Base-by-base conservation (phyloP, 1,140 invertebrate genomes). In the Laodelphax striatellus region DNA sequence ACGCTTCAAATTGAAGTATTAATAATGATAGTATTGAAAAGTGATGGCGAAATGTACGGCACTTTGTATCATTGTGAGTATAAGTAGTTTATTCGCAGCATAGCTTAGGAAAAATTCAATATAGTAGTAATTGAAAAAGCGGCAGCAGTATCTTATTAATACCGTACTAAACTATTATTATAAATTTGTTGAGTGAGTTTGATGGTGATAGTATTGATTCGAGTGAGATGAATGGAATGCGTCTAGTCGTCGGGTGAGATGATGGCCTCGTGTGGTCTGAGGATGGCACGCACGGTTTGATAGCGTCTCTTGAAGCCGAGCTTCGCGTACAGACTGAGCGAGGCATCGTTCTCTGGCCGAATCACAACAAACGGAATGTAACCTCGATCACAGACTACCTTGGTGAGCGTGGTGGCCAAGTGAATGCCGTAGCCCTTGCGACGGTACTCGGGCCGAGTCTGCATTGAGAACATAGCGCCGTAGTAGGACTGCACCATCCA, bases 401-500 rank as follows among this genome's bases (percentile, higher is more conserved):
- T 82, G 55, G 85, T 88, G 67, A 82, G 70, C 56, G 76, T 74
- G 61, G 79, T 78, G 52, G 84, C 84, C 59, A 87, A 71, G 65
- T 80, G 80, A 41, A 86, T 83, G 53, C 84, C 84, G 66, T 71
- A 82, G 64, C 88, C 88, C 79, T 89, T 89, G 65, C 87, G 77
- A 61, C 87, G 79, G 71, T 82, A 86, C 70, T 88, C 85, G 22
- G 87, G 87, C 70, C 82, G 79, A 55, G 88, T 91, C 73, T 90
- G 87, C 88, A 91, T 91, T n/a, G 87, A 90, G 72, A 90, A 90
- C 88, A 91, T 90, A 44, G 88, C 88, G 19, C 88, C 88, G 70
- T 91, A 91, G 72, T 91, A 91, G 3, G 86, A 89, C 67, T 91
- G 87, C 28, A 89, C 84, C 87, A 90, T 90, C 87, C 87, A 90